Evolutionary conservation across 2,888 invertebrate genomes (phyloP), one percentile per base, ranked within the genome.

Genomic region (Drosophila sordidapex): DNA sequence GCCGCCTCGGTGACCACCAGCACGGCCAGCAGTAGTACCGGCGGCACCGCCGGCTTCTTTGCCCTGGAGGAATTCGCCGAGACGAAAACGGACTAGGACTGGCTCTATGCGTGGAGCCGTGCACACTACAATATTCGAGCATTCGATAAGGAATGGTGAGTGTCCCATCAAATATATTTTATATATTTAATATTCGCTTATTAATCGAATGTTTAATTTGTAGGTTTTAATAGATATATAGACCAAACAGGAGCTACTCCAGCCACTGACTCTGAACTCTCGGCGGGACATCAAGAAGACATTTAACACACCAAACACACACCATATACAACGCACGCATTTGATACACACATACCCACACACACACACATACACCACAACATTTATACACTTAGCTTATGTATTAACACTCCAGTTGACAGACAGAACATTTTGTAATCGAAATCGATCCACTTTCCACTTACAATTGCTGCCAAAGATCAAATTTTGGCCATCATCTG

Each of bases 31-130:
- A 83, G 88, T 60, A 87, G 85, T 82, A 79, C 66, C 36, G 84
- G 79, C 70, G 76, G 87, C 71, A 70, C 91, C 74, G 77, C 91
- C 59, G 81, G 90, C 31, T 92, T 87, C 72, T 92, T 92, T 76
- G 91, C 90, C 27, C 79, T 93, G 59, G 92, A 92, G 61, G 92
- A 93, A 70, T 82, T 93, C 49, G 89, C 82, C 38, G 91, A 91
- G 49, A 68, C 85, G 60, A 90, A 90, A 74, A 61, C 91, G 38
- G 91, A 91, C 81, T 90, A 90, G 87, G 76, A 81, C 48, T 89
- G 87, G 91, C 79, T 81, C 70, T 82, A 90, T 82, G 76, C 67
- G 59, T 74, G 64, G 62, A 51, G 81, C 66, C 78, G 76, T 71
- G 72, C 77, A 79, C 77, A 83, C 61, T 76, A 75, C 62, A 82